phyloP scores from a whole-genome alignment of 2,113 vertebrate genomes.

The Pseudonaja textilis region DNA sequence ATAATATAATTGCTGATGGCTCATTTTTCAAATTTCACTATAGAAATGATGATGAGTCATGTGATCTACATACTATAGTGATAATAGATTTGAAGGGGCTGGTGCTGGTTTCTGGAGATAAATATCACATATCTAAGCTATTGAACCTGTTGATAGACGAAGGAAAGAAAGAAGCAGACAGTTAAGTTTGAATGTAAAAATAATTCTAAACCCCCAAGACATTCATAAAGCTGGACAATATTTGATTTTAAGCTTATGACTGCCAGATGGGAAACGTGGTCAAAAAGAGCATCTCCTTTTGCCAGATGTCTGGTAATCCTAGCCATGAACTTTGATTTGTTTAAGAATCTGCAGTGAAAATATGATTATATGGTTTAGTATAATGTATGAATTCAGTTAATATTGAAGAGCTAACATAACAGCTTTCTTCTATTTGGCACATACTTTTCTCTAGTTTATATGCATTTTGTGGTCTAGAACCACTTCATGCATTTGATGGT shows the following conservation, averaged over 20 bases:
- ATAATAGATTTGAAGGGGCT: neutral
- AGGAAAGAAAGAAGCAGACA: neutral
- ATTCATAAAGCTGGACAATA: neutral
- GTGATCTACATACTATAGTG: neutral
- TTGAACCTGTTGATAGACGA: neutral
- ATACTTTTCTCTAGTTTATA: neutral
- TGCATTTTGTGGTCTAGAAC: neutral
- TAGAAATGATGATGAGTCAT: neutral
- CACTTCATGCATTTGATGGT: neutral
- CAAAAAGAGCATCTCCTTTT: neutral
- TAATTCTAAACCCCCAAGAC: neutral
- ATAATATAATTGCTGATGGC: neutral
- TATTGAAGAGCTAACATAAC: no score
- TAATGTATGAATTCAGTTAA: no score
- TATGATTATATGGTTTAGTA: no score
- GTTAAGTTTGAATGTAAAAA: neutral
- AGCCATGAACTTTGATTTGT: no score
- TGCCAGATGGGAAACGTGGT: neutral
- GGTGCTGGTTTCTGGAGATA: neutral
- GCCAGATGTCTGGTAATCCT: no score
- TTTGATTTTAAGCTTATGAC: neutral
- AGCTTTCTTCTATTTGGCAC: neutral
- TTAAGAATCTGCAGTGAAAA: no score
- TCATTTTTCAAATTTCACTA: neutral
- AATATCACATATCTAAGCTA: neutral